Base-by-base conservation (phyloP, 2,797 vertebrate genomes). In the Atherinosoma microstoma region DNA sequence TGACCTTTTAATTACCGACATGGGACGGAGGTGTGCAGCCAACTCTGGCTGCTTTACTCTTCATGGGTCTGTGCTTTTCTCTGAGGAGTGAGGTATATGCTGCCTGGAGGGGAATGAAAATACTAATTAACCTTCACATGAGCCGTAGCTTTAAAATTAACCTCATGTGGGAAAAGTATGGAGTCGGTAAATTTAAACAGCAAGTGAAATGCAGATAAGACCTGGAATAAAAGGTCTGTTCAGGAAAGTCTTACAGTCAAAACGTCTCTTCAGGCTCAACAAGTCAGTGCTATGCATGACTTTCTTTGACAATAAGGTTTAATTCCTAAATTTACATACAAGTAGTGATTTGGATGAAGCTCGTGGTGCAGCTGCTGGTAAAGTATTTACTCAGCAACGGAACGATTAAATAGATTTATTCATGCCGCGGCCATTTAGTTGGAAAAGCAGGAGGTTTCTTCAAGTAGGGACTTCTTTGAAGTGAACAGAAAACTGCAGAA, bases 371-470 rank as follows among this genome's bases (percentile, higher is more conserved):
- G 75, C 82, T 61, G 42, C 90, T 88, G 87, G 65, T 82, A 84
- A 88, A 87, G 80, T 80, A 85, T 89, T 90, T 90, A 90, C 83
- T 78, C 75, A 73, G 73, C 90, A 89, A 87, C 77, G 77, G 75
- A 90, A 82, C 83, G 67, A 90, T 92, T 87, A 93, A 91, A 90
- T 88, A 87, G 89, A 92, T 91, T 87, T 91, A 91, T 90, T 90
- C 83, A 87, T 76, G 79, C 80, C 66, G 29, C 60, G 40, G 84
- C 84, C 73, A 87, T 86, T 88, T 83, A 73, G 76, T 67, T 78
- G 64, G 83, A 79, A 87, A 90, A 78, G 80, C 79, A 87, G 79
- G 82, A 72, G 66, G 77, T 89, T 91, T 91, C 20, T 76, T 92
- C 83, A 84, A 88, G 73, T 81, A 66, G 82, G 67, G 81, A 78